Evolutionary conservation across 2,113 vertebrate species (phyloP), one percentile per base, ranked within the genome.

Genomic region (Pteropus alecto): DNA sequence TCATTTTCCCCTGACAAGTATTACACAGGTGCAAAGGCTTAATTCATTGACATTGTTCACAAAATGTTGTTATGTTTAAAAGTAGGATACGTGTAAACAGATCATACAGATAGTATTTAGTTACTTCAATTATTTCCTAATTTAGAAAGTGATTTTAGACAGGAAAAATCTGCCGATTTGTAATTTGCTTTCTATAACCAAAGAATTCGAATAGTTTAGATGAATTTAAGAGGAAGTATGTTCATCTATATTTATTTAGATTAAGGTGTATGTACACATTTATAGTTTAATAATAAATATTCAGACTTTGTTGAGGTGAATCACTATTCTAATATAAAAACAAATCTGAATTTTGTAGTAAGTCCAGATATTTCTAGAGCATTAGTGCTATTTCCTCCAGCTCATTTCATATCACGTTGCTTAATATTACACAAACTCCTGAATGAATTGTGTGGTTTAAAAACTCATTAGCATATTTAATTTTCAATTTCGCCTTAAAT

Each of bases 1-100:
- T 90, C 76, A 92, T 94, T 95, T 95, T 70, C 21, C 22, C 38
- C 14, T 93, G 90, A 96, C 84, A 95, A 65, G 60, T 46, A 21
- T 5, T 54, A 70, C 46, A 73, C 12, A 90, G 58, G 87, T 6
- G 16, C 35, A 90, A 95, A 67, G 15, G 3, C 33, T 90, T 90
- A 48, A 90, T 94, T 92, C 35, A 73, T 93, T 90, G 73, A 10
- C 3, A 41, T 41, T 74, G 82, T 74, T 54, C 1, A 10, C 48
- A 70, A 76, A 81, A 63, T 56, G 35, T 30, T 68, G 3, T 13
- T 74, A 86, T 71, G 7, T 60, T 97, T 90, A 73, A 77, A 95
- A 90, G 7, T 85, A 48, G 28, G 43, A 74, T 63, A 61, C 89
- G 90, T 85, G 3, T 84, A 82, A 54, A 76, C 9, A 90, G 5